phyloP scores from a whole-genome alignment of 2,113 vertebrate species.

The Notechis scutatus region DNA sequence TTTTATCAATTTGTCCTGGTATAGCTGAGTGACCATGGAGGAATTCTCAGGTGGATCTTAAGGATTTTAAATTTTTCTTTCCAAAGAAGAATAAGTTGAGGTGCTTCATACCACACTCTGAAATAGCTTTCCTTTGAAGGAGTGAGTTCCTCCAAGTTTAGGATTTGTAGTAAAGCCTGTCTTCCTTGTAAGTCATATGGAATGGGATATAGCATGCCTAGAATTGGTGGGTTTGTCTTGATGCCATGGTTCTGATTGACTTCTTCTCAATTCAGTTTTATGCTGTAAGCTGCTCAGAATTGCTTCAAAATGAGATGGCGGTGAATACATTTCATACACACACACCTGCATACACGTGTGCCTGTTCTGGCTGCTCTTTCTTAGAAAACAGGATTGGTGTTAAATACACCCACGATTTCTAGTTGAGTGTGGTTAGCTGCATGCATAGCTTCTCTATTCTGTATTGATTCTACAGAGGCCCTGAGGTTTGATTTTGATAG shows the following conservation, averaged over 20 bases:
- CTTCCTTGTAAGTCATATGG: not conserved
- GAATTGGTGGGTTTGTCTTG: not conserved
- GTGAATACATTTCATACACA: not conserved
- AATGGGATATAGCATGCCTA: not conserved
- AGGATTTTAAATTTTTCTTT: not conserved
- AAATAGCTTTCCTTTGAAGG: not conserved
- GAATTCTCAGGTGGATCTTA: not conserved
- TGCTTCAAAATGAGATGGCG: not conserved
- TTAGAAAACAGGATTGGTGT: not conserved
- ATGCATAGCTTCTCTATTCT: slow-evolving; percentile 40
- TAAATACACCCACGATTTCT: not conserved
- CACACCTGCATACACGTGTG: not conserved
- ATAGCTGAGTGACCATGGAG: not conserved
- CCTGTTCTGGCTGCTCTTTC: not conserved
- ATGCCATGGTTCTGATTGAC: not conserved
- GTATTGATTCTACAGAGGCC: slow-evolving; percentile 77
- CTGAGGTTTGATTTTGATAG: slow-evolving; percentile 46
- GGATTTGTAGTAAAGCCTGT: not conserved
- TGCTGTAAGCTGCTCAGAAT: not conserved
- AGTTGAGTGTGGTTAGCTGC: slow-evolving; percentile 21
- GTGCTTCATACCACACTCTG: not conserved
- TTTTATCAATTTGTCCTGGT: not conserved
- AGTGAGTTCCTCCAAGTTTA: not conserved
- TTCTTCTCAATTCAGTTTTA: not conserved
- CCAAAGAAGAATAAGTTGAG: not conserved